phyloP scores from a whole-genome alignment of 2,797 vertebrate genomes.

The Arremon aurantiirostris region DNA sequence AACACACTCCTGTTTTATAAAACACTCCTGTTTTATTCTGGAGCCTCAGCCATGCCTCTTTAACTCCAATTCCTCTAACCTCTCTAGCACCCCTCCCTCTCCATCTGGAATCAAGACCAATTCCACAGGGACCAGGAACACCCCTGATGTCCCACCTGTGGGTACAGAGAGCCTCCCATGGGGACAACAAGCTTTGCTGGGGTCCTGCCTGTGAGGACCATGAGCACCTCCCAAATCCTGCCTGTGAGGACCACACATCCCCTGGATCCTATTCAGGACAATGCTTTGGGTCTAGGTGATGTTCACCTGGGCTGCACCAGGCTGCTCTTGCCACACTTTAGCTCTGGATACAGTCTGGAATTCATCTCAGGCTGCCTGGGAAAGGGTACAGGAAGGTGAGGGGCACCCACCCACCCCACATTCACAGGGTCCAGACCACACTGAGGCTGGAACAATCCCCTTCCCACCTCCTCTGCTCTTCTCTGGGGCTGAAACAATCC shows the following conservation, averaged over 20 bases:
- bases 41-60: fast-evolving
- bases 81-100: neutral
- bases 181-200: neutral
- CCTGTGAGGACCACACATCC: neutral
- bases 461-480: neutral
- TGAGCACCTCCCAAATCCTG: neutral
- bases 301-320: fast-evolving
- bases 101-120: neutral
- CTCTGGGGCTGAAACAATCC: neutral
- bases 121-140: neutral
- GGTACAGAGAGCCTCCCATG: neutral
- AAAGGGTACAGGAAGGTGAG: neutral
- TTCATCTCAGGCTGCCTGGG: neutral
- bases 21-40: neutral
- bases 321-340: neutral
- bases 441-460: neutral
- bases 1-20: neutral
- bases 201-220: neutral
- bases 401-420: neutral
- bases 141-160: neutral
- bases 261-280: neutral
- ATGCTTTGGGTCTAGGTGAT: neutral
- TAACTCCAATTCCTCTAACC: neutral
- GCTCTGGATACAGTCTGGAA: fast-evolving
- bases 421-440: neutral